Evolutionary conservation across 2,797 vertebrate species (phyloP).

Genomic region (Cuculus canorus): DNA sequence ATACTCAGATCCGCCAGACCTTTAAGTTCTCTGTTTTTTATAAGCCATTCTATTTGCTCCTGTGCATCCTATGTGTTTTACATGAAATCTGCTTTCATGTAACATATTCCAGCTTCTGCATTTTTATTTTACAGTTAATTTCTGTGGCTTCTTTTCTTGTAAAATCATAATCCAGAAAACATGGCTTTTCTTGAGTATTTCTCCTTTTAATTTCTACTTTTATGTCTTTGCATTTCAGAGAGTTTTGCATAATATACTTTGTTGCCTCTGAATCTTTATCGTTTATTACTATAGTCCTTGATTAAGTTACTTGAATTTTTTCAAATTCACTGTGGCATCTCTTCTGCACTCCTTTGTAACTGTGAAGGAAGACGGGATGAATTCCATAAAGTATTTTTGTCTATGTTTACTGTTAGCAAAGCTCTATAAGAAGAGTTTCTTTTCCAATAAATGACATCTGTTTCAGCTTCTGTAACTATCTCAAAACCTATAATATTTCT

Average conservation of each 20-base stretch:
- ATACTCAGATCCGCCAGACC: not conserved
- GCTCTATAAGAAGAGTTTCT: not conserved
- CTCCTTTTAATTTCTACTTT: not conserved
- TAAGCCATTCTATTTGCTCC: not conserved
- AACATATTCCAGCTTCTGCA: not conserved
- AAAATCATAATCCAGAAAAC: not conserved
- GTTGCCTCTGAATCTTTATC: not conserved
- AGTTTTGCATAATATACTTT: not conserved
- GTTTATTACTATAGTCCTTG: not conserved
- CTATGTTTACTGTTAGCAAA: not conserved
- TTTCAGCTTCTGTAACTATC: not conserved
- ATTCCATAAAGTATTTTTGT: not conserved
- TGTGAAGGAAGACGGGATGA: not conserved
- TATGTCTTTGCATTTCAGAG: not conserved
- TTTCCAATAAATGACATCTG: not conserved
- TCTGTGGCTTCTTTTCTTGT: not conserved
- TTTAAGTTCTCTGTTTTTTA: not conserved
- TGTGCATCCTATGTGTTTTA: not conserved
- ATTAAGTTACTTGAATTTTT: not conserved
- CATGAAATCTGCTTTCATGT: not conserved
- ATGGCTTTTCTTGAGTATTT: not conserved
- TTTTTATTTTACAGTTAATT: not conserved
- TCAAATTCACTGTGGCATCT: not conserved
- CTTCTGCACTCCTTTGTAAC: not conserved
- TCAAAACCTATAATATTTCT: not conserved